A percentile compares a stretch with the other conserved stretches of the same genome.
Evolutionary conservation across 2,888 invertebrate genomes (phyloP).

Genomic region (Sicus ferrugineus): DNA sequence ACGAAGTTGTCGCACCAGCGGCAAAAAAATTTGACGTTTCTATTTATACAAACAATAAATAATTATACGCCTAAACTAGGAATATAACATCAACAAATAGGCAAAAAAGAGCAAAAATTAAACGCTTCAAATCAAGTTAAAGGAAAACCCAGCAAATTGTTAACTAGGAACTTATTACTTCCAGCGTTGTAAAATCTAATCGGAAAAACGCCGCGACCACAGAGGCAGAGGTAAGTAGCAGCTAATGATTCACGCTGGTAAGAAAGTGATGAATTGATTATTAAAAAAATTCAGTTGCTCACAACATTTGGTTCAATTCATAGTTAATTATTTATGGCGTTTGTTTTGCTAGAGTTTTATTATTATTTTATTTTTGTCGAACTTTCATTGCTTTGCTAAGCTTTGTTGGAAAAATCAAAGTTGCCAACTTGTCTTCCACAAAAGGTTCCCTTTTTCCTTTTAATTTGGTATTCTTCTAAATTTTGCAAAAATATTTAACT

Average conservation of each 20-base stretch:
- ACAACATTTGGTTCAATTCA: too few species aligned
- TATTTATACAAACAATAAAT: constrained; percentile 6
- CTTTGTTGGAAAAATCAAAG: too few species aligned
- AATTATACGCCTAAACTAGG: constrained; percentile 30
- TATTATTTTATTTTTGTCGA: too few species aligned
- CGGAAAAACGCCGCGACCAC: constrained; percentile 40
- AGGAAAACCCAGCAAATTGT: constrained; percentile 5
- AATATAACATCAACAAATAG: constrained; percentile 24
- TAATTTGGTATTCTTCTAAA: too few species aligned
- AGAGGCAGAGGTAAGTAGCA: constrained; percentile 53
- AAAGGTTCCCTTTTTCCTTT: too few species aligned
- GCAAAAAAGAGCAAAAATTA: constrained; percentile 9
- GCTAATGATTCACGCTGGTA: background rate
- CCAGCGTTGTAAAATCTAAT: background rate
- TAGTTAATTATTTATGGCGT: too few species aligned
- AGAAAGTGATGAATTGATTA: background rate
- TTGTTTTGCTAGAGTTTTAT: too few species aligned
- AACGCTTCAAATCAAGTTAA: constrained; percentile 21
- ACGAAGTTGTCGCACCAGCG: constrained; percentile 41
- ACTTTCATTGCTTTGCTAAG: too few species aligned
- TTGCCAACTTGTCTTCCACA: too few species aligned
- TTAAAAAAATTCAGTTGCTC: too few species aligned
- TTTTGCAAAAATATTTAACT: too few species aligned
- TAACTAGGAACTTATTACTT: background rate
- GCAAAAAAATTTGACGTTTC: constrained; percentile 33